Evolutionary conservation across 2,113 vertebrate species (phyloP).

Genomic region (Apodemus speciosus): DNA sequence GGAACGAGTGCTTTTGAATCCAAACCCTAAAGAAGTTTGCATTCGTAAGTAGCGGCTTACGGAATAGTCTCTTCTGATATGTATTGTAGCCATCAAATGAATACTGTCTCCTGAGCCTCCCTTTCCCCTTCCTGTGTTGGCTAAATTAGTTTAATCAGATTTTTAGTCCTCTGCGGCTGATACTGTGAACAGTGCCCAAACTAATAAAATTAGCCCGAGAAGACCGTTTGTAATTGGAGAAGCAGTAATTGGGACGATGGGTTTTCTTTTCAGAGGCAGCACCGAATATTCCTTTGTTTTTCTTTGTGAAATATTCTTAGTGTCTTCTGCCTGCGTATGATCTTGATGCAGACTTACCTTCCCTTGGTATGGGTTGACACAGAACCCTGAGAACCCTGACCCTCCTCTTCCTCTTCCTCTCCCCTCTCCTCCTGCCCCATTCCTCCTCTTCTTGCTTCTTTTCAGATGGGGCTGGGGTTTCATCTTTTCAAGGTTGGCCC

Average conservation of each 20-base stretch:
- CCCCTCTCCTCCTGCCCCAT: neutral
- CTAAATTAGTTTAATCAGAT: slow-evolving; percentile 65
- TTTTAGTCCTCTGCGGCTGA: slow-evolving; percentile 44
- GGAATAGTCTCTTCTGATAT: slow-evolving; percentile 46
- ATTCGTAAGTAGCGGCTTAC: slow-evolving; percentile 50
- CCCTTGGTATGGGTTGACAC: neutral
- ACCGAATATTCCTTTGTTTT: slow-evolving; percentile 62
- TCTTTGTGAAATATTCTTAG: slow-evolving; percentile 18
- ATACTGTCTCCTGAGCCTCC: slow-evolving; percentile 19
- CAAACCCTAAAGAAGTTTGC: neutral
- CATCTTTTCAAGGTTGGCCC: neutral
- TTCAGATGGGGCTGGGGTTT: neutral
- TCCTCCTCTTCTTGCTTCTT: neutral
- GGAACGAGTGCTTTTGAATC: slow-evolving; percentile 74
- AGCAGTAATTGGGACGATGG: neutral
- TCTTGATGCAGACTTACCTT: neutral
- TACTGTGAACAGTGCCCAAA: slow-evolving; percentile 37
- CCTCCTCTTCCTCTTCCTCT: neutral
- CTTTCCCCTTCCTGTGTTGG: slow-evolving; percentile 46
- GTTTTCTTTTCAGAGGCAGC: neutral
- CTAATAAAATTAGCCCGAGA: slow-evolving; percentile 51
- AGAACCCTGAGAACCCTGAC: too few species aligned
- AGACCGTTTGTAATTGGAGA: neutral
- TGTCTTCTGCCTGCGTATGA: neutral
- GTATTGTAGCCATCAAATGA: slow-evolving; percentile 59